Evolutionary conservation across 2,888 invertebrate genomes (phyloP).

Genomic region (Lycophotia porphyrea): DNA sequence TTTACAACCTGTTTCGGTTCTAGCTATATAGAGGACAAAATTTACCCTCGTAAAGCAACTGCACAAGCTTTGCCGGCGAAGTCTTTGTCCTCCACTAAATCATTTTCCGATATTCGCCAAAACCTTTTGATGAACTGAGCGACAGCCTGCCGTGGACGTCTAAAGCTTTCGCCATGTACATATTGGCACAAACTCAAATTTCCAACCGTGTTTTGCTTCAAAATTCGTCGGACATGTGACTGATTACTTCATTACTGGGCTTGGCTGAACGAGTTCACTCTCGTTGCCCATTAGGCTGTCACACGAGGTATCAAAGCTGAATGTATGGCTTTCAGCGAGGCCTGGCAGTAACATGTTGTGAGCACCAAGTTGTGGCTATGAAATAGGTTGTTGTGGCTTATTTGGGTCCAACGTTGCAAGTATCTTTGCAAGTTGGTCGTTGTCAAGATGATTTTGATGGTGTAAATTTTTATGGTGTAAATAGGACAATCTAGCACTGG

Average conservation of each 20-base stretch:
- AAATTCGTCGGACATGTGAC: slow-evolving; percentile 59
- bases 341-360: slow-evolving; percentile 31
- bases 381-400: slow-evolving; percentile 22
- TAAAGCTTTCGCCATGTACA: slow-evolving; percentile 35
- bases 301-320: slow-evolving; percentile 57
- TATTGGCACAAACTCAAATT: slow-evolving; percentile 59
- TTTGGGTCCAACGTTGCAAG: not conserved
- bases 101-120: slow-evolving; percentile 37
- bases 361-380: slow-evolving; percentile 27
- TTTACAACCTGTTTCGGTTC: not conserved
- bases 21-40: not conserved
- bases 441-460: not conserved
- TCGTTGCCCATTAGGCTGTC: slow-evolving; percentile 57
- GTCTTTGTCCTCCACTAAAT: slow-evolving; percentile 34
- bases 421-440: not conserved
- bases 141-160: slow-evolving; percentile 23
- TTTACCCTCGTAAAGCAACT: slow-evolving; percentile 12
- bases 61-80: not conserved
- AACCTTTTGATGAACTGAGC: slow-evolving; percentile 33
- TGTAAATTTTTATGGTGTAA: not conserved
- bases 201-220: slow-evolving; percentile 50
- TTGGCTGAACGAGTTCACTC: slow-evolving; percentile 53
- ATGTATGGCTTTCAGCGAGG: slow-evolving; percentile 49
- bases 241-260: slow-evolving; percentile 60
- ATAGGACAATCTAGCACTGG: not conserved